Conservation (phyloP, 2,888 invertebrate genomes). For the Volucella inanis region DNA sequence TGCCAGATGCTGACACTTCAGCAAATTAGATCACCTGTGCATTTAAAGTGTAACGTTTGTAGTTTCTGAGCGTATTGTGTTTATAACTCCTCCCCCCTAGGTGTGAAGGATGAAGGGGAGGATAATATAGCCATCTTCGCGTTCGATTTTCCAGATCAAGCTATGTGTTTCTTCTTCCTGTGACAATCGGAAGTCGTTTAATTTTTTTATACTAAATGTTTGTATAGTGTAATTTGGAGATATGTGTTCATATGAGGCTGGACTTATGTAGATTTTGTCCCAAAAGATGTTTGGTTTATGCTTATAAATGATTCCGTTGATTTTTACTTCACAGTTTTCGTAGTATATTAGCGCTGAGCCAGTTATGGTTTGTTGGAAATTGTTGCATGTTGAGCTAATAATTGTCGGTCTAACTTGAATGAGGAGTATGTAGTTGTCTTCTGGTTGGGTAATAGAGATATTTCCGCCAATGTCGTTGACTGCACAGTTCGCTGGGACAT, state of each 20-base stretch:
- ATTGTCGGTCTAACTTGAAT: neutral
- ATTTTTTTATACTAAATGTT: conserved; percentile 6
- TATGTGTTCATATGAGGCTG: conserved; percentile 8
- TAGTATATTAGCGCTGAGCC: conserved; percentile 21
- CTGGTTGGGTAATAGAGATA: conserved; percentile 23
- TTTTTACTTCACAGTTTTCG: conserved; percentile 26
- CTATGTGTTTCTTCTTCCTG: too few relatives aligned
- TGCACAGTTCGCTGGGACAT: conserved; percentile 15
- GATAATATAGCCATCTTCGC: too few relatives aligned
- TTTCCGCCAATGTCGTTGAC: conserved; percentile 15
- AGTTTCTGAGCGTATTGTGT: too few relatives aligned
- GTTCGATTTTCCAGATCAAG: too few relatives aligned
- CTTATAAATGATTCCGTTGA: conserved; percentile 23
- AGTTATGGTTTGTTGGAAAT: neutral
- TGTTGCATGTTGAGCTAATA: conserved; percentile 27
- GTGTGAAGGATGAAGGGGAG: too few relatives aligned
- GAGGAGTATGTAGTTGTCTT: conserved; percentile 31
- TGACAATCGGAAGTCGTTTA: conserved; percentile 27
- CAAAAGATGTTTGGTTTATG: neutral
- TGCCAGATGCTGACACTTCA: too few relatives aligned
- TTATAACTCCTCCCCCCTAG: too few relatives aligned
- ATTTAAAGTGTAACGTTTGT: too few relatives aligned
- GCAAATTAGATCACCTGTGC: too few relatives aligned
- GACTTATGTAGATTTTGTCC: conserved; percentile 11
- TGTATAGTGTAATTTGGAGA: neutral